Base-by-base conservation (phyloP, 1,140 invertebrate genomes). In the Heliconius melpomene region DNA sequence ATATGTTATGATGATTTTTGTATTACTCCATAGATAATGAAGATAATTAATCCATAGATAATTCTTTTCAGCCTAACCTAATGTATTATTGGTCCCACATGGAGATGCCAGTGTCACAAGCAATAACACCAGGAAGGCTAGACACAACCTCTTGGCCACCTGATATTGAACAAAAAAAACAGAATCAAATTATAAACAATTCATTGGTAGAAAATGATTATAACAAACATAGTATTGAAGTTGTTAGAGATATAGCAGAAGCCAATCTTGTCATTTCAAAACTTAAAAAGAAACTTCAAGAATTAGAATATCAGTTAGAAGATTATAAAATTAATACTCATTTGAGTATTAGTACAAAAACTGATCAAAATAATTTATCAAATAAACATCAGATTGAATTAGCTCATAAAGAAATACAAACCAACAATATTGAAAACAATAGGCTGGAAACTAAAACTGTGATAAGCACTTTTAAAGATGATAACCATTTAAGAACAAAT, bases 81-180 rank as follows among this genome's bases (percentile, higher is more conserved):
- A 98, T 98, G 96, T 98, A 98, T 91, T 98, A 97, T 88, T 98
- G 98, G 98, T 96, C 97, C 32, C 96, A 98, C 88, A 97, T 97
- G 74, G 97, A 98, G 89, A 91, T 95, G 36, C 95, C 96, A 46
- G 91, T 95, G n/a, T 95, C 96, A 26, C 95, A 96, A 82, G 95
- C 96, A 29, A 94, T 96, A 32, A 96, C 97, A n/a, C 97, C 97
- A 5, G 97, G 97, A 77, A 92, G 87, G 78, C 84, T 95, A 18
- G 93, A 94, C 79, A 91, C 85, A 73, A 85, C 89, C 23, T 83
- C 89, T 50, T 95, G 94, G 94, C 94, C 93, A n/a, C 93, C 93
- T 32, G 89, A 93, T 54, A 88, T 72, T 78, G 54, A 71, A 76
- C 77, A 78, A 66, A 71, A 75, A 66, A 78, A 72, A n/a, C 75